phyloP scores from a whole-genome alignment of 2,113 vertebrate species.

The Ceyx margarethae region DNA sequence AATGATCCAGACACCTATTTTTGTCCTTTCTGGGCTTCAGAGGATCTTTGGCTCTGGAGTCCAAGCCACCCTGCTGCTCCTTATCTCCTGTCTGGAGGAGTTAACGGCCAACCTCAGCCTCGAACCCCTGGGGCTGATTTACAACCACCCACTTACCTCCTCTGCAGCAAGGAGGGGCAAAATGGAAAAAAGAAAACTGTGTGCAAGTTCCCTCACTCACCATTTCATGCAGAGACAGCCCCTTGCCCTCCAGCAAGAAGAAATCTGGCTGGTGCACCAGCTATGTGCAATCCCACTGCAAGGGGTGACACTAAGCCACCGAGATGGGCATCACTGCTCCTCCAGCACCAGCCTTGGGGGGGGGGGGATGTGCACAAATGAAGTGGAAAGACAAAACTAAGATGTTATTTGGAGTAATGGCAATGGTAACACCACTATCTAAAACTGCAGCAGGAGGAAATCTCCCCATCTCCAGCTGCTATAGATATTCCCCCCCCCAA shows the following conservation, averaged over 20 bases:
- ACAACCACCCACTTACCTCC: background rate
- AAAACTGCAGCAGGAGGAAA: background rate
- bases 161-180: no score
- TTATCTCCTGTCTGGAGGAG: background rate
- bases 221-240: no score
- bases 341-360: fast-evolving
- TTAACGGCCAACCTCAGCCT: background rate
- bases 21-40: background rate
- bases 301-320: fast-evolving
- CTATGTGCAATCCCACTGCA: fast-evolving
- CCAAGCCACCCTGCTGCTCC: background rate
- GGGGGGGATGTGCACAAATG: fast-evolving
- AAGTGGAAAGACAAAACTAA: background rate
- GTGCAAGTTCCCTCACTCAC: no score
- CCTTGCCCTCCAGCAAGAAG: no score
- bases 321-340: background rate
- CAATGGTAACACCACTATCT: background rate
- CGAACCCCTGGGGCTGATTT: background rate
- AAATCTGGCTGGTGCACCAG: background rate
- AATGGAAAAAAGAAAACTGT: no score
- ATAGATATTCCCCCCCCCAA: fast-evolving
- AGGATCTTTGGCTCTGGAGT: background rate
- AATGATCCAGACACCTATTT: background rate
- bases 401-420: background rate
- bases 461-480: background rate